Evolutionary conservation across 2,113 vertebrate genomes (phyloP), one percentile per base, ranked within the genome.

Genomic region (Monarcha castaneiventris): DNA sequence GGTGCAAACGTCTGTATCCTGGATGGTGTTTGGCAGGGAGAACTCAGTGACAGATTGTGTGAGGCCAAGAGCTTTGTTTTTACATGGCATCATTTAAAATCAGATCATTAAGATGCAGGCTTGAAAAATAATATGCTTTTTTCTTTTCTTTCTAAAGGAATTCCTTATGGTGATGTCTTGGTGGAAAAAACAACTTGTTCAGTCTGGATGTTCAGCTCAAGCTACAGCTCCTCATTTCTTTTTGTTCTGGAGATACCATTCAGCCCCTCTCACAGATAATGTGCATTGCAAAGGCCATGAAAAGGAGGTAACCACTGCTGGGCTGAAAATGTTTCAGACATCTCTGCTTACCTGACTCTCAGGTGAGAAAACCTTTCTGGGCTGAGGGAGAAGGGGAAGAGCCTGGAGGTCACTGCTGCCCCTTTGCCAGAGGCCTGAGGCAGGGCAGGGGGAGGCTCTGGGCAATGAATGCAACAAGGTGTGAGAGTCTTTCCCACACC

Each of bases 381-480:
- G 52, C 61, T 22, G 30, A 21, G 49, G 17, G n/a, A 67, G 63
- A 23, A 20, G 41, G n/a, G 43, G n/a, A 30, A 44, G 52, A 75
- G 35, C 23, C 30, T 54, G 41, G 33, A n/a, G 62, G 3, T 18
- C n/a, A 18, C 9, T 8, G 7, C 63, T 27, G 69, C 27, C 74
- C 11, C 20, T 27, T 39, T 5, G 21, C 2, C 11, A 54, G 39
- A 26, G 41, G 17, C 46, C 44, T 30, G 67, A 19, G 52, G 22
- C 9, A 3, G 75, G 72, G n/a, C 54, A 43, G 35, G 41, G 59
- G 21, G 54, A 75, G 66, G 25, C 77, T 89, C 67, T 61, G 63
- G 43, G n/a, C 78, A 68, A 52, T 0, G 3, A 43, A 25, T 2
- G 16, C 43, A 58, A 3, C 61, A 7, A 54, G 25, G 1, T 9